Percentiles rank a stretch among this genome's conserved stretches.
These are phyloP conservation scores for Dipus sagitta DNA, from an alignment of 2,797 vertebrate genomes.

Conservation along the genomic window DNA sequence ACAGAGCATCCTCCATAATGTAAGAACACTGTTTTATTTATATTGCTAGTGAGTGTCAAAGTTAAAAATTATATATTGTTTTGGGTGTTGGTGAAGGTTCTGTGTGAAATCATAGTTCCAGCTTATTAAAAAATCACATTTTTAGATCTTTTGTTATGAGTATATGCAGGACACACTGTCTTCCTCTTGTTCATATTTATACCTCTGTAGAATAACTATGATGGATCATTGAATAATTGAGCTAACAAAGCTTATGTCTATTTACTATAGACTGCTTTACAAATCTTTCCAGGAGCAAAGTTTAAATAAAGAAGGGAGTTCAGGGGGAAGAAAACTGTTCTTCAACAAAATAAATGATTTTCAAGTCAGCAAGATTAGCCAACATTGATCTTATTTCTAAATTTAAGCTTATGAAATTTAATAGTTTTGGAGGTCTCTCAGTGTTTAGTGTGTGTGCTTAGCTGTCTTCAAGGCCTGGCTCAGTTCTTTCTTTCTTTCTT, in stretches of 20 bases:
- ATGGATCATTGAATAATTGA: neutral
- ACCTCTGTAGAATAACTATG: neutral
- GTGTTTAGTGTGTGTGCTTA: neutral
- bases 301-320: conserved; percentile 19
- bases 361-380: conserved; percentile 6
- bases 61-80: neutral
- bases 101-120: neutral
- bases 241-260: neutral
- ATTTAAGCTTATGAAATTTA: neutral
- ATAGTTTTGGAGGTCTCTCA: neutral
- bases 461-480: neutral
- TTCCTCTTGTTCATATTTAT: conserved; percentile 26
- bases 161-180: neutral
- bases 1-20: too few relatives aligned
- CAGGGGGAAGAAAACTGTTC: neutral
- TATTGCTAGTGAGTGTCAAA: neutral
- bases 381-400: conserved; percentile 40
- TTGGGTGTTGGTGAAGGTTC: neutral
- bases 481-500: neutral
- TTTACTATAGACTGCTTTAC: neutral
- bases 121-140: neutral
- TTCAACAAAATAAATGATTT: conserved; percentile 5
- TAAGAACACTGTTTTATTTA: neutral
- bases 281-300: conserved; percentile 16
- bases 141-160: conserved; percentile 6